Conservation (phyloP, 2,888 invertebrate species). For the Trachelus iudaicus region DNA sequence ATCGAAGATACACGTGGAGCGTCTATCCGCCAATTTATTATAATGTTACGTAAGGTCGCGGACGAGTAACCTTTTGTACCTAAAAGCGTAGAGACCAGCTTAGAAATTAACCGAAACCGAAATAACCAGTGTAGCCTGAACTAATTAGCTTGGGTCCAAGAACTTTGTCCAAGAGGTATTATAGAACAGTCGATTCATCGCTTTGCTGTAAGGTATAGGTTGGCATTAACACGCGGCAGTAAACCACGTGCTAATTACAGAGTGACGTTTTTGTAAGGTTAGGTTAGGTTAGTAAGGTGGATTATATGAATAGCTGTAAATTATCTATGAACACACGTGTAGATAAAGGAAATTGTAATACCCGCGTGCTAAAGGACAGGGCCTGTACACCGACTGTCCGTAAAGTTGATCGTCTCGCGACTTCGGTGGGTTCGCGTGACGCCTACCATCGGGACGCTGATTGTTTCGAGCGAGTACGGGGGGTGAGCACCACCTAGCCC, state of each 20-base stretch:
- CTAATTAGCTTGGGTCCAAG: background rate
- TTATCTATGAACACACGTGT: background rate
- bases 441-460: slow-evolving; percentile 60
- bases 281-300: no score
- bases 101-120: background rate
- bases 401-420: background rate
- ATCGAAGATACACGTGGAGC: background rate
- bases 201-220: background rate
- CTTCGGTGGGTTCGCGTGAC: slow-evolving; percentile 50
- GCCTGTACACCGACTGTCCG: background rate
- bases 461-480: slow-evolving; percentile 56
- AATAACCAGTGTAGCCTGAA: background rate
- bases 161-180: background rate
- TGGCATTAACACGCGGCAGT: background rate
- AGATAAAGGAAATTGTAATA: background rate
- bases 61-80: background rate
- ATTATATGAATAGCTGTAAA: background rate
- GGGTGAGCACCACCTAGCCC: slow-evolving; percentile 51
- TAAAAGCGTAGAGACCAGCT: background rate
- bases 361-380: background rate
- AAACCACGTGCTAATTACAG: background rate
- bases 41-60: background rate
- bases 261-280: background rate
- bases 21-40: background rate
- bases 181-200: background rate